phyloP scores from a whole-genome alignment of 2,797 vertebrate genomes.

The Momotus momota region DNA sequence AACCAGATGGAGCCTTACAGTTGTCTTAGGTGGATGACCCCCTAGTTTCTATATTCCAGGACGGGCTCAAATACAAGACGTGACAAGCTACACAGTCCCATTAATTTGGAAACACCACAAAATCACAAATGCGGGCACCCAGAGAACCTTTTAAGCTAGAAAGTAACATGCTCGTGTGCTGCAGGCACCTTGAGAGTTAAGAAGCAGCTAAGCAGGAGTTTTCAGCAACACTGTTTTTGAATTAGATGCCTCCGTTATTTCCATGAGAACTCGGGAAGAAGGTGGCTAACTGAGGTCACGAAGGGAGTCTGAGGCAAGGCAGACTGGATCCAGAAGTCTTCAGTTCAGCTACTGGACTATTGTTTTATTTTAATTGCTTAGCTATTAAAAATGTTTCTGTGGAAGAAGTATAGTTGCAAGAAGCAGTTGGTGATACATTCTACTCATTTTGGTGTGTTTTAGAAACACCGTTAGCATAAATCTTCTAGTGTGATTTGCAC shows the following conservation, averaged over 20 bases:
- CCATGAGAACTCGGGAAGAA: not conserved
- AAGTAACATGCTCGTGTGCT: not conserved
- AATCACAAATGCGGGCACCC: not conserved
- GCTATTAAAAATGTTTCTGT: conserved; percentile 66
- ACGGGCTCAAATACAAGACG: not conserved
- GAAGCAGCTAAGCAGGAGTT: conserved; percentile 16
- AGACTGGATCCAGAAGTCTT: not conserved
- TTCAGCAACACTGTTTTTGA: conserved; percentile 46
- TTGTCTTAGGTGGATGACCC: not conserved
- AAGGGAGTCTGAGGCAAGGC: not conserved
- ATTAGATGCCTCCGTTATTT: not conserved
- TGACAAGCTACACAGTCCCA: not conserved
- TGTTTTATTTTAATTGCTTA: conserved; percentile 33
- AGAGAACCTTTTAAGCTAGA: not conserved
- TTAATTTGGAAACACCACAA: not conserved
- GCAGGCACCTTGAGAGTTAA: conserved; percentile 34
- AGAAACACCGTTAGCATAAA: conserved; percentile 77
- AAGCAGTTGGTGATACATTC: conserved; percentile 75
- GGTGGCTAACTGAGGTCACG: not conserved
- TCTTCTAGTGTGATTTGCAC: conserved; percentile 77
- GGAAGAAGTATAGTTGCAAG: conserved; percentile 49
- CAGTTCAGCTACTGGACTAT: not conserved
- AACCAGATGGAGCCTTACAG: conserved; percentile 4
- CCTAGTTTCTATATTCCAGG: not conserved
- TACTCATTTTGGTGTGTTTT: conserved; percentile 76